Conservation (phyloP, 2,888 invertebrate species). For the Nomada hirtipes region DNA sequence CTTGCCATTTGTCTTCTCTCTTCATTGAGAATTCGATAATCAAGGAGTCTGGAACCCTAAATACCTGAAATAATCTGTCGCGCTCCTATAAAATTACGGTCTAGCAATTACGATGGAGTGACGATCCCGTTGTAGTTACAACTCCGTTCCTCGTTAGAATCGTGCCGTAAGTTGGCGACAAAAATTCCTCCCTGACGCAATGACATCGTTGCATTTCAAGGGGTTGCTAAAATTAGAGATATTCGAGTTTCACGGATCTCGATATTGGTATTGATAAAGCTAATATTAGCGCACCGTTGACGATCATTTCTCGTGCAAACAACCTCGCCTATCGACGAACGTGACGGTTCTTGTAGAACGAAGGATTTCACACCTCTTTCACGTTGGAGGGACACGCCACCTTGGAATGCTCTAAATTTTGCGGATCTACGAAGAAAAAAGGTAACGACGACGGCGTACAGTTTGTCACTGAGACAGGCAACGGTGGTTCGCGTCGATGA, state of each 20-base stretch:
- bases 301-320: conserved; percentile 69
- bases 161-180: neutral
- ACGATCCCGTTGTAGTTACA: conserved; percentile 23
- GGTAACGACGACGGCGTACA: neutral
- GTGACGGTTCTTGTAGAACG: conserved; percentile 61
- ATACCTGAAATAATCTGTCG: conserved; percentile 21
- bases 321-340: conserved; percentile 56
- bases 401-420: conserved; percentile 32
- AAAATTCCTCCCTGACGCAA: conserved; percentile 6
- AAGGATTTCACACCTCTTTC: conserved; percentile 54
- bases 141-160: conserved; percentile 23
- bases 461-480: neutral
- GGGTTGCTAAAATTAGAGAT: neutral
- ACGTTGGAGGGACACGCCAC: neutral
- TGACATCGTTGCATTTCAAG: neutral
- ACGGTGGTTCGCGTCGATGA: too few relatives aligned
- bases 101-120: conserved; percentile 25
- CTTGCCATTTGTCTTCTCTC: neutral
- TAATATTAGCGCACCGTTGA: conserved; percentile 66
- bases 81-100: conserved; percentile 24
- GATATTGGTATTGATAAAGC: conserved; percentile 42
- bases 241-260: neutral
- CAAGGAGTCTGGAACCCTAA: conserved; percentile 2
- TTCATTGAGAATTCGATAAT: conserved; percentile 23
- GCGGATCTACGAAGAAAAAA: neutral